Percentiles rank a stretch among this genome's conserved stretches.
These are phyloP conservation scores for Morinoia aosen DNA, from an alignment of 2,888 invertebrate genomes.

Conservation along the genomic window DNA sequence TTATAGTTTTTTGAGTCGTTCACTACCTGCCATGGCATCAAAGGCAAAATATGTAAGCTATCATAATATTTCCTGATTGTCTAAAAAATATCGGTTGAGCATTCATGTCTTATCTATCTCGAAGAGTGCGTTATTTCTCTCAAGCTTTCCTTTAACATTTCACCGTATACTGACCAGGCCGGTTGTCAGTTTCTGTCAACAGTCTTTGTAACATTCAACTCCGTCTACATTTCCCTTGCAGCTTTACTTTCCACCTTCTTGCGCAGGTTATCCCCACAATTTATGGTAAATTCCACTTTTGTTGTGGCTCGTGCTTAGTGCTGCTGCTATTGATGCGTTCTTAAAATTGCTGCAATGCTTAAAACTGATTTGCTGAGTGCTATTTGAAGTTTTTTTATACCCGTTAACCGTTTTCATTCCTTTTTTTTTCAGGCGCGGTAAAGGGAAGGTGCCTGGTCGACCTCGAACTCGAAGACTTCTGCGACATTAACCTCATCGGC, in stretches of 20 bases:
- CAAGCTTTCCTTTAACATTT: background rate
- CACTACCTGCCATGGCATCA: too few relatives aligned
- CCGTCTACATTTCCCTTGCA: background rate
- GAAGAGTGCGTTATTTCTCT: background rate
- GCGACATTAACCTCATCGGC: background rate
- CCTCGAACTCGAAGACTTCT: background rate
- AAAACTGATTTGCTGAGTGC: background rate
- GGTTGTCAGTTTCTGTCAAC: background rate
- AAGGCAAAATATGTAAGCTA: too few relatives aligned
- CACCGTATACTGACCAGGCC: background rate
- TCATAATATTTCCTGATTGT: background rate
- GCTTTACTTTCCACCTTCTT: background rate
- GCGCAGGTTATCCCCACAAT: background rate
- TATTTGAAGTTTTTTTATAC: background rate
- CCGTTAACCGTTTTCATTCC: background rate
- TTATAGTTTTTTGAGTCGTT: too few relatives aligned
- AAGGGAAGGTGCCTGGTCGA: background rate
- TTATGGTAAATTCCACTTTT: background rate
- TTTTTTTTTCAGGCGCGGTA: background rate
- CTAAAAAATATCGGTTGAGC: background rate
- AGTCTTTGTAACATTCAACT: background rate
- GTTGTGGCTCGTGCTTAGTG: background rate
- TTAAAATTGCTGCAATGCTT: background rate
- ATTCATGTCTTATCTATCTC: background rate
- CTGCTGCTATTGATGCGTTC: background rate